These are phyloP conservation scores for Parazoanthus swiftii DNA, from an alignment of 92 coral and sea anemone genomes.

Conservation along the genomic window DNA sequence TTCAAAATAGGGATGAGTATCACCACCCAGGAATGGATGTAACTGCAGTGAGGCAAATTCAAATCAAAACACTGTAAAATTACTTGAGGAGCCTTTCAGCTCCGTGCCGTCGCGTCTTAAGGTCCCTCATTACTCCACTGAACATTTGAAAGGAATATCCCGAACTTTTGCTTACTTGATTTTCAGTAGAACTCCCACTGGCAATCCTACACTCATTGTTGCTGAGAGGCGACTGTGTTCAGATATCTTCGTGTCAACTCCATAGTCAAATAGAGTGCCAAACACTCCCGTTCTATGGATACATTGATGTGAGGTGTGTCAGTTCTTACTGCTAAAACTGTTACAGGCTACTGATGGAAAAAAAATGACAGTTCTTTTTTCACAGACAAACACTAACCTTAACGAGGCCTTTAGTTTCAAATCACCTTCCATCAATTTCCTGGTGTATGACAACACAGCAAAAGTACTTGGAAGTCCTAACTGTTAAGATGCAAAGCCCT, in stretches of 20 bases:
- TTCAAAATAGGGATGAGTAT: no score
- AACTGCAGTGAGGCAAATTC: no score
- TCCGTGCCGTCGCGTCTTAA: no score
- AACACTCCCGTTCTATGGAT: slow-evolving; percentile 68
- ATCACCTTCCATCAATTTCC: slow-evolving; percentile 74
- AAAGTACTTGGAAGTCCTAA: slow-evolving; percentile 83
- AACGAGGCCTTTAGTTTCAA: slow-evolving; percentile 70
- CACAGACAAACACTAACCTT: slow-evolving; percentile 54
- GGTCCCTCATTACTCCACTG: not conserved
- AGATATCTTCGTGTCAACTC: slow-evolving; percentile 81
- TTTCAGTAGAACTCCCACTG: slow-evolving; percentile 82
- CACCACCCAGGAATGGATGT: no score
- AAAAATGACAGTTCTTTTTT: not conserved
- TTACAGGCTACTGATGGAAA: no score
- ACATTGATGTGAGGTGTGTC: not conserved
- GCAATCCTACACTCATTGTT: slow-evolving; percentile 69
- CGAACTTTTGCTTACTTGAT: slow-evolving; percentile 66
- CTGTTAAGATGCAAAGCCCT: slow-evolving; percentile 9
- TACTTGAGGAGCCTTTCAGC: no score
- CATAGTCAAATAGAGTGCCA: slow-evolving; percentile 81
- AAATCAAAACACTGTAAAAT: no score
- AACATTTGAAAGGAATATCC: not conserved
- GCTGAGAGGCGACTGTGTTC: slow-evolving; percentile 89
- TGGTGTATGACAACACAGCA: slow-evolving; percentile 73
- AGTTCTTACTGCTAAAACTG: not conserved